Evolutionary conservation across 2,888 invertebrate genomes (phyloP), one percentile per base, ranked within the genome.

Genomic region (Lordiphosa fenestrarum): DNA sequence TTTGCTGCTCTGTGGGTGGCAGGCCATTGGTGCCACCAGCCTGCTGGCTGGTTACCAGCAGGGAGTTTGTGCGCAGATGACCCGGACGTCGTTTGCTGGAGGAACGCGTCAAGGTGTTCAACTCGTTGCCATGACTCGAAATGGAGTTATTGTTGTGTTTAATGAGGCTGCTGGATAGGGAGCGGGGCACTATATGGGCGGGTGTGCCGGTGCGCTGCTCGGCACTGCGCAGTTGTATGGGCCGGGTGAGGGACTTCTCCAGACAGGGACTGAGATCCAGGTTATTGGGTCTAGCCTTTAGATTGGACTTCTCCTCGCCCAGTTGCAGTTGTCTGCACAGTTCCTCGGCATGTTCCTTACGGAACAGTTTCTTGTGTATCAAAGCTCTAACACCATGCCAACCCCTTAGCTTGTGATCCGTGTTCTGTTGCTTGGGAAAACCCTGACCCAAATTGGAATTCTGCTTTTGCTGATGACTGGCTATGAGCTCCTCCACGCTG

Each of bases 381-480:
- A 90, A 59, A 2, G 89, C 88, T 10, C 90, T 84, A 3, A 90
- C 89, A 1, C 89, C 89, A 62, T 89, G 86, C 90, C 90, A 90
- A 5, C 89, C 89, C 4, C 87, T 81, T 1, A 89, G 73, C 60
- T 89, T 89, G 12, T 86, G 87, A 58, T 90, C 89, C 1, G 88
- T 87, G 52, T 89, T 89, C 42, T 89, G 89, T 39, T 89, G 89
- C 55, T 90, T 90, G 37, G 90, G 89, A 41, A 90, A 89, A 4
- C 90, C 90, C 64, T 89, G 87, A 0, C 89, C 89, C 78, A 89
- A 73, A 38, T 84, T 84, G 4, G 88, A 69, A 25, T 53, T 36
- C 21, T 35, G 38, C 9, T 39, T 30, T 6, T 52, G 36, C 4
- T 52, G 53, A 47, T 46, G 76, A 23, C 71, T 85, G 30, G 87